A percentile compares a stretch with the other conserved stretches of the same genome.
These are phyloP conservation scores for Drosophila rubida DNA, from an alignment of 2,888 invertebrate species.

Conservation along the genomic window DNA sequence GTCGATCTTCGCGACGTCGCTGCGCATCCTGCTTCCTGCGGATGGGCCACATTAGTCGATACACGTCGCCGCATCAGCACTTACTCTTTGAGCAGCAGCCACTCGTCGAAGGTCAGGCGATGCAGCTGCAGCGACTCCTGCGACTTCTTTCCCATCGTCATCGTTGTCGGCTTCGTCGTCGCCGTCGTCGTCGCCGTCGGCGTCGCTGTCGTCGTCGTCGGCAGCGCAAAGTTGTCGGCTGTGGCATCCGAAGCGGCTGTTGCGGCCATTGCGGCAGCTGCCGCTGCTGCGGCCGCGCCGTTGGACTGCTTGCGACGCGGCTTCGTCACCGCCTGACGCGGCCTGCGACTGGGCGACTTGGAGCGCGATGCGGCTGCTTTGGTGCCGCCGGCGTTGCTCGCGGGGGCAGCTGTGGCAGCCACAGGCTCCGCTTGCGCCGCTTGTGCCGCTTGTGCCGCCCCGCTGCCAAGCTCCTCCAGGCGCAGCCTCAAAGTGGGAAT, in stretches of 20 bases:
- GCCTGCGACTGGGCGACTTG: conserved; percentile 1
- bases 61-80: too few relatives aligned
- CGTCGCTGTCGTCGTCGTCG: background rate
- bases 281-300: background rate
- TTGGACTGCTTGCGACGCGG: conserved; percentile 19
- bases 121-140: background rate
- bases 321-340: conserved; percentile 28
- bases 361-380: background rate
- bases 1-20: conserved; percentile 23
- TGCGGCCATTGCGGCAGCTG: background rate
- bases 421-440: background rate
- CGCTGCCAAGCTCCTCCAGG: background rate
- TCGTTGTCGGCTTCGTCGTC: background rate
- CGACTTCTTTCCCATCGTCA: background rate
- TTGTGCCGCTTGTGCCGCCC: background rate
- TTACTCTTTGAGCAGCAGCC: conserved; percentile 49
- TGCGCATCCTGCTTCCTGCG: conserved; percentile 9
- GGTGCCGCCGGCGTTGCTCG: too few relatives aligned
- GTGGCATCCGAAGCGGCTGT: background rate
- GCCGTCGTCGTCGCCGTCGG: background rate
- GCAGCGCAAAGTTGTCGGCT: background rate
- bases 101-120: conserved; percentile 46
- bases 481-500: conserved; percentile 28
- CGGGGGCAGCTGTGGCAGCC: background rate
- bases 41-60: too few relatives aligned